Conservation (phyloP, 2,797 vertebrate species). For the Paratrypauchen microcephalus region DNA sequence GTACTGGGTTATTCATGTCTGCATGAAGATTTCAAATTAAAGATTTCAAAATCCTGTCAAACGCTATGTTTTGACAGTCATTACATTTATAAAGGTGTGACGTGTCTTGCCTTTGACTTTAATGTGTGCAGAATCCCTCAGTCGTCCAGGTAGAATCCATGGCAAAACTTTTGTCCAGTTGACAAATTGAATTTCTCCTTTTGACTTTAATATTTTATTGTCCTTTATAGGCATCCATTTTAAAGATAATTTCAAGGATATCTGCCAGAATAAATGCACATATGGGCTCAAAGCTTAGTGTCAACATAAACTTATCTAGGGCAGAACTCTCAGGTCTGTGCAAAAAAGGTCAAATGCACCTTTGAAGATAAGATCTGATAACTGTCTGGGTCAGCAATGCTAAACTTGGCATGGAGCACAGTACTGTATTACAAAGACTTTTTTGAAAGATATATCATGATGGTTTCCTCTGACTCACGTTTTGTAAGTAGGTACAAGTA, state of each 20-base stretch:
- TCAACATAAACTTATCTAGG: slow-evolving; percentile 32
- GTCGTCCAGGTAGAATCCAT: too few relatives aligned
- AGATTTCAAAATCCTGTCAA: not conserved
- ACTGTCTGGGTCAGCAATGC: not conserved
- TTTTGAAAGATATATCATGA: too few relatives aligned
- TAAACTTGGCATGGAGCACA: not conserved
- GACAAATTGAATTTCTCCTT: too few relatives aligned
- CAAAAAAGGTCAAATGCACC: slow-evolving; percentile 26
- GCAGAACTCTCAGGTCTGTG: slow-evolving; percentile 14
- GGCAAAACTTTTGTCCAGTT: too few relatives aligned
- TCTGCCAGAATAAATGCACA: slow-evolving; percentile 19
- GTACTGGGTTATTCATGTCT: not conserved
- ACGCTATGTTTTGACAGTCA: too few relatives aligned
- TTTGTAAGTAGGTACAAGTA: too few relatives aligned
- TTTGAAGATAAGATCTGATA: slow-evolving; percentile 11
- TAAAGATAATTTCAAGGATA: slow-evolving; percentile 23
- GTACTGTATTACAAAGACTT: not conserved
- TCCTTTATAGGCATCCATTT: slow-evolving; percentile 5
- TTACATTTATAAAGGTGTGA: not conserved
- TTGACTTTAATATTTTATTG: too few relatives aligned
- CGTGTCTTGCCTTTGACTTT: too few relatives aligned
- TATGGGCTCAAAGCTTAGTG: not conserved
- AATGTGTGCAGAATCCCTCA: too few relatives aligned
- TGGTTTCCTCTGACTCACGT: too few relatives aligned
- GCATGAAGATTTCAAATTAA: not conserved